phyloP scores from a whole-genome alignment of 2,797 vertebrate genomes.

The Pangasius krempfi region DNA sequence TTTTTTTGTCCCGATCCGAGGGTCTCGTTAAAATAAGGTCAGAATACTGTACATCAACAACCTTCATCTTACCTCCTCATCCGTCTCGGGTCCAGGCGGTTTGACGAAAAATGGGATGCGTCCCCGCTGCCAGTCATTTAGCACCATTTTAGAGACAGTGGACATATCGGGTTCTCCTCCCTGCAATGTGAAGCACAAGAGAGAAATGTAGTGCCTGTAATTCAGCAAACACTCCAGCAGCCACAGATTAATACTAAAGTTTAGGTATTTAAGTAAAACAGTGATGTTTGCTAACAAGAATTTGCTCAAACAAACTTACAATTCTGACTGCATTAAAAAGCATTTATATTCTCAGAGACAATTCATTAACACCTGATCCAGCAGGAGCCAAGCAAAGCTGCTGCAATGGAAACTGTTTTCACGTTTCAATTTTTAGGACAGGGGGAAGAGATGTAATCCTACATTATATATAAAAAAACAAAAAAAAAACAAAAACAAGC shows the following conservation, averaged over 20 bases:
- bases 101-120: slow-evolving; percentile 97
- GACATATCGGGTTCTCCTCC: slow-evolving; percentile 92
- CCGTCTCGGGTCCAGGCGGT: slow-evolving; percentile 82
- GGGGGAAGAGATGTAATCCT: background rate
- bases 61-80: slow-evolving; percentile 72
- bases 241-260: background rate
- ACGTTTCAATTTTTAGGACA: background rate
- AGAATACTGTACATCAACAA: background rate
- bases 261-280: background rate
- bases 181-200: slow-evolving; percentile 69
- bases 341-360: background rate
- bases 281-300: background rate
- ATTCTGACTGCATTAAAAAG: background rate
- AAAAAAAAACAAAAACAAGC: background rate
- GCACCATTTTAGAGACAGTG: slow-evolving; percentile 96
- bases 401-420: background rate
- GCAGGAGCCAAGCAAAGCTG: background rate
- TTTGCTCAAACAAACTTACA: background rate
- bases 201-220: background rate
- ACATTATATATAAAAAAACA: background rate
- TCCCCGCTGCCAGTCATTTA: slow-evolving; percentile 98
- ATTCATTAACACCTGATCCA: background rate
- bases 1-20: background rate
- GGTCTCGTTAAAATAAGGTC: background rate
- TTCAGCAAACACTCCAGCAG: background rate